Conservation (phyloP, 2,113 vertebrate species). For the Chionodraco myersi region DNA sequence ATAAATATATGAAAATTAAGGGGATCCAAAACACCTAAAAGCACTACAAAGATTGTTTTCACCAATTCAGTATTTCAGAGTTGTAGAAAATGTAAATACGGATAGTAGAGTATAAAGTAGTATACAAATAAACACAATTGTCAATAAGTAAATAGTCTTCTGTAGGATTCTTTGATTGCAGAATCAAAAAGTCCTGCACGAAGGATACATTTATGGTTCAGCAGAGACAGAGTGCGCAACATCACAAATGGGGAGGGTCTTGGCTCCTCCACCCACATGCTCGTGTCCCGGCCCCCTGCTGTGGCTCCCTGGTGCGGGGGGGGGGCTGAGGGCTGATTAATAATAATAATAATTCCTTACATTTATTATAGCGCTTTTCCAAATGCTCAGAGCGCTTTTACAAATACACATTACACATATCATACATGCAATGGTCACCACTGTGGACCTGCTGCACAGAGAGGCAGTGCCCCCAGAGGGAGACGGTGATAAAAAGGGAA, state of each 20-base stretch:
- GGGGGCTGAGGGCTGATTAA: constrained; percentile 52
- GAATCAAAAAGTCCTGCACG: not conserved
- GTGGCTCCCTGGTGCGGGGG: constrained; percentile 44
- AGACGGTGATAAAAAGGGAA: constrained; percentile 12
- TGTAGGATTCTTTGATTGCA: not conserved
- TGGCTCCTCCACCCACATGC: constrained; percentile 25
- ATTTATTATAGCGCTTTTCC: too few relatives aligned
- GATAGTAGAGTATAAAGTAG: too few relatives aligned
- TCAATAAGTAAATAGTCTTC: too few relatives aligned
- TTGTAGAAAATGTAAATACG: not conserved
- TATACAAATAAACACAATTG: too few relatives aligned
- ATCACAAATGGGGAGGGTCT: not conserved
- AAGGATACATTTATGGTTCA: constrained; percentile 6
- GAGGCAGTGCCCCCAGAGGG: constrained; percentile 37
- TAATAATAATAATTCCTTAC: not conserved
- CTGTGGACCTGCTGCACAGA: constrained; percentile 49
- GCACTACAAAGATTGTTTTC: not conserved
- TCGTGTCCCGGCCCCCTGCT: constrained; percentile 61
- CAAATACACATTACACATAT: too few relatives aligned
- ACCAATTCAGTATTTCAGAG: not conserved
- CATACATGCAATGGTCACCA: too few relatives aligned
- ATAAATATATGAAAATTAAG: too few relatives aligned
- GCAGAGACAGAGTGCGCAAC: not conserved
- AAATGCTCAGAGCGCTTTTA: too few relatives aligned
- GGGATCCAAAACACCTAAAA: not conserved